Conservation (phyloP, 2,888 invertebrate genomes). For the Clivina fossor region DNA sequence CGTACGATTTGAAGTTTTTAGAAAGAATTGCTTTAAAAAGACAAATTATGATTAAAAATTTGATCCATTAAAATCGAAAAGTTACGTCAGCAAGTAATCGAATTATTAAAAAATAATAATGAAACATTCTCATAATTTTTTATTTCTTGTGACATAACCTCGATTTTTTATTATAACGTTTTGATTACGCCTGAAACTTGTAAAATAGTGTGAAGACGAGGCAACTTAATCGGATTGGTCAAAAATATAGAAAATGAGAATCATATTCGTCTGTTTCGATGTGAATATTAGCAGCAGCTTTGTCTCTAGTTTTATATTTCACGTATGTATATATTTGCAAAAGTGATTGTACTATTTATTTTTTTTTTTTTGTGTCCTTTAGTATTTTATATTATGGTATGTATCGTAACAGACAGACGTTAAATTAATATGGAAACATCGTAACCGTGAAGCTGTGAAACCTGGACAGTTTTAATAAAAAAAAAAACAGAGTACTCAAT, state of each 20-base stretch:
- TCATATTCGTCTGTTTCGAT: conserved; percentile 20
- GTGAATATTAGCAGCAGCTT: conserved; percentile 27
- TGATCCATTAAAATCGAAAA: too few relatives aligned
- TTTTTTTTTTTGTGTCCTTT: conserved; percentile 29
- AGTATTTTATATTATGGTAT: conserved; percentile 30
- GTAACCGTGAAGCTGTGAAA: conserved; percentile 16
- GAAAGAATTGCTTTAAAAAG: conserved; percentile 17
- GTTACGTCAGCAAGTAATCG: too few relatives aligned
- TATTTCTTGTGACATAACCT: too few relatives aligned
- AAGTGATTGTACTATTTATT: conserved; percentile 27
- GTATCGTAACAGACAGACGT: conserved; percentile 15
- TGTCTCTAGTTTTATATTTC: conserved; percentile 28
- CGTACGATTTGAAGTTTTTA: conserved; percentile 27
- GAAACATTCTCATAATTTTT: too few relatives aligned
- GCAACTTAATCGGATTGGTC: too few relatives aligned
- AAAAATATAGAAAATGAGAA: too few relatives aligned
- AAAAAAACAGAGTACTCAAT: conserved; percentile 22
- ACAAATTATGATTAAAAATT: too few relatives aligned
- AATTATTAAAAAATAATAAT: too few relatives aligned
- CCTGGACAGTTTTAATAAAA: too few relatives aligned
- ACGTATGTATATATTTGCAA: conserved; percentile 30
- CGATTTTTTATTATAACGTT: too few relatives aligned
- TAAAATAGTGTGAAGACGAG: too few relatives aligned
- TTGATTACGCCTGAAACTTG: too few relatives aligned
- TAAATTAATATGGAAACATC: conserved; percentile 14